Conservation (phyloP, 2,797 vertebrate species). For the Poeciliopsis paucimaculata region DNA sequence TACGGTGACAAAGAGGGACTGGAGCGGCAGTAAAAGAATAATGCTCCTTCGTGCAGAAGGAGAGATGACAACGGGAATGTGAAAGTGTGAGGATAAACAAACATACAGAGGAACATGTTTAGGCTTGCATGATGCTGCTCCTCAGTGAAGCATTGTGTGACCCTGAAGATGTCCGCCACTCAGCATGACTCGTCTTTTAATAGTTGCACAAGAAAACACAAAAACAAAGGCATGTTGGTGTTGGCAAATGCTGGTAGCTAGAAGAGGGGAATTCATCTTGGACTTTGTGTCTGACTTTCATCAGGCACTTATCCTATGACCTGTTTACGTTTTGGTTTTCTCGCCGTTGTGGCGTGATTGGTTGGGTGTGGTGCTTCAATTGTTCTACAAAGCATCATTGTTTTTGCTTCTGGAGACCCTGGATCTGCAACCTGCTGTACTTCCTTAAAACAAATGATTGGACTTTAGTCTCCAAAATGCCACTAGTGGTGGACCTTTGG, state of each 20-base stretch:
- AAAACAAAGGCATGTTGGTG: not conserved
- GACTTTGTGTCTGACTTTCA: not conserved
- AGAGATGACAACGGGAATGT: slow-evolving; percentile 35
- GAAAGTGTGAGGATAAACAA: slow-evolving; percentile 15
- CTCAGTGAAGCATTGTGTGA: slow-evolving; percentile 16
- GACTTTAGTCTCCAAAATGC: not conserved
- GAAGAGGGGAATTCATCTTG: not conserved
- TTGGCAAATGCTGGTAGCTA: not conserved
- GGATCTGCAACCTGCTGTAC: not conserved
- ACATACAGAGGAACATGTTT: slow-evolving; percentile 37
- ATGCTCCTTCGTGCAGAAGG: slow-evolving; percentile 48
- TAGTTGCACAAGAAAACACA: too few species aligned
- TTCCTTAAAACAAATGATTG: not conserved
- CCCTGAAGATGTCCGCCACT: slow-evolving; percentile 25
- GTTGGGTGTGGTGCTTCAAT: not conserved
- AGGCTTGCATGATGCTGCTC: slow-evolving; percentile 27
- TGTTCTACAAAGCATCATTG: not conserved
- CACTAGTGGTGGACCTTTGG: not conserved
- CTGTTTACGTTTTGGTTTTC: not conserved
- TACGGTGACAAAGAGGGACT: slow-evolving; percentile 59
- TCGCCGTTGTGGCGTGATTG: not conserved
- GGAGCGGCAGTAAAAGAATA: slow-evolving; percentile 46
- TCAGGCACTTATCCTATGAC: not conserved
- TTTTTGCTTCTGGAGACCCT: not conserved
- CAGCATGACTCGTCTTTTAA: slow-evolving; percentile 25